Evolutionary conservation across 2,797 vertebrate species (phyloP).

Genomic region (Coreius guichenoti): DNA sequence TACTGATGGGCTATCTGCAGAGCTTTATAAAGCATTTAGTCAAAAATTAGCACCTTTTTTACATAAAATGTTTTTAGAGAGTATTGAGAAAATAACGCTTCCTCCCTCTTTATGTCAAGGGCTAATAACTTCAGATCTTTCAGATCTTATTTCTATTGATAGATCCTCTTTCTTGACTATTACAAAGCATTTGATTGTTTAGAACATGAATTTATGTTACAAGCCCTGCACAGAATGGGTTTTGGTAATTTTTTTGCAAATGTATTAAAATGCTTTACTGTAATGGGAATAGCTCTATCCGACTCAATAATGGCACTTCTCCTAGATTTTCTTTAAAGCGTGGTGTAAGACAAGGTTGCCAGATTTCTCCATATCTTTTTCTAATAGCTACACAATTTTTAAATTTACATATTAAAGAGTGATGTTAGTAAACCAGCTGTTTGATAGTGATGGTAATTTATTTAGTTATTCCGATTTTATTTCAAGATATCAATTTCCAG

Average conservation of each 20-base stretch:
- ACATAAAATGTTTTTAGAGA: neutral
- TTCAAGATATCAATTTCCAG: too few relatives aligned
- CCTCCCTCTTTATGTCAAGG: neutral
- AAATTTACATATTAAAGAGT: too few relatives aligned
- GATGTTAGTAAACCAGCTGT: too few relatives aligned
- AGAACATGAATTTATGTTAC: too few relatives aligned
- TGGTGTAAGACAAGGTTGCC: neutral
- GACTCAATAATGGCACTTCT: neutral
- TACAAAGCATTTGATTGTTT: too few relatives aligned
- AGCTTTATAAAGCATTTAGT: neutral
- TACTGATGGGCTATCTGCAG: neutral
- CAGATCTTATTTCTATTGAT: too few relatives aligned
- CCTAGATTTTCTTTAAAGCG: neutral
- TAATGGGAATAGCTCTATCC: neutral
- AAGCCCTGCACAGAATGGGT: too few relatives aligned
- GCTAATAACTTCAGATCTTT: too few relatives aligned
- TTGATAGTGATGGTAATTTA: too few relatives aligned
- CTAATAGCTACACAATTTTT: constrained; percentile 9
- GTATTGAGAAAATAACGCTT: neutral
- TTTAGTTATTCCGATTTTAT: too few relatives aligned
- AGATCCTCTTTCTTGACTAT: too few relatives aligned
- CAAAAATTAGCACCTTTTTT: neutral
- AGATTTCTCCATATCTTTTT: neutral
- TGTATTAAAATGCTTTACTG: neutral
- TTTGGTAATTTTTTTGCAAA: too few relatives aligned